These are phyloP conservation scores for Rhynchomys soricoides DNA, from an alignment of 2,113 vertebrate genomes.

Conservation along the genomic window DNA sequence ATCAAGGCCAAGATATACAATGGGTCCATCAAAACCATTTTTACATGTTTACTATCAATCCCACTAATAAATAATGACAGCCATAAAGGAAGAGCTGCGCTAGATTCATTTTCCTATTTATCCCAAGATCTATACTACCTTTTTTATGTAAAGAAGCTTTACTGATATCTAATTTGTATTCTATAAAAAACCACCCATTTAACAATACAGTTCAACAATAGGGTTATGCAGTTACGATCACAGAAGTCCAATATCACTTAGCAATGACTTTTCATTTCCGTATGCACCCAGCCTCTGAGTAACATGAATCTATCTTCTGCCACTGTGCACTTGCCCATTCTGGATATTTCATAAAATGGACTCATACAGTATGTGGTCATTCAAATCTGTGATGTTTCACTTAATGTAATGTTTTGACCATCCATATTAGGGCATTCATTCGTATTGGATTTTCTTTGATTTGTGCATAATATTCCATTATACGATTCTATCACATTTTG, in stretches of 20 bases:
- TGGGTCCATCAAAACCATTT: neutral
- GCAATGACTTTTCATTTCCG: too few relatives aligned
- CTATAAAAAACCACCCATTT: neutral
- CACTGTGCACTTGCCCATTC: too few relatives aligned
- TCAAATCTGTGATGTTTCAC: too few relatives aligned
- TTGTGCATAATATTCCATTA: too few relatives aligned
- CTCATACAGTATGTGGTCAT: too few relatives aligned
- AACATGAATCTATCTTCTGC: too few relatives aligned
- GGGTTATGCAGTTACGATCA: neutral
- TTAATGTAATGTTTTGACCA: too few relatives aligned
- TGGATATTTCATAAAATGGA: too few relatives aligned
- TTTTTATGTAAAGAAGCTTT: neutral
- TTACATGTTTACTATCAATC: neutral
- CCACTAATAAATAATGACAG: neutral
- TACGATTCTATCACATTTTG: too few relatives aligned
- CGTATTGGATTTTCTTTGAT: too few relatives aligned
- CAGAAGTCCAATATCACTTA: neutral
- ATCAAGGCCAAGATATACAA: neutral
- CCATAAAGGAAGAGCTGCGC: neutral
- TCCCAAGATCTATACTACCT: neutral
- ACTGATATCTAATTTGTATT: conserved; percentile 27
- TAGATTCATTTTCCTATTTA: conserved; percentile 46
- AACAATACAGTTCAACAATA: conserved; percentile 1
- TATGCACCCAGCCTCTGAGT: too few relatives aligned
- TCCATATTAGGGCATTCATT: too few relatives aligned